phyloP scores from a whole-genome alignment of 2,113 vertebrate genomes.

The Chaetodon trifascialis region DNA sequence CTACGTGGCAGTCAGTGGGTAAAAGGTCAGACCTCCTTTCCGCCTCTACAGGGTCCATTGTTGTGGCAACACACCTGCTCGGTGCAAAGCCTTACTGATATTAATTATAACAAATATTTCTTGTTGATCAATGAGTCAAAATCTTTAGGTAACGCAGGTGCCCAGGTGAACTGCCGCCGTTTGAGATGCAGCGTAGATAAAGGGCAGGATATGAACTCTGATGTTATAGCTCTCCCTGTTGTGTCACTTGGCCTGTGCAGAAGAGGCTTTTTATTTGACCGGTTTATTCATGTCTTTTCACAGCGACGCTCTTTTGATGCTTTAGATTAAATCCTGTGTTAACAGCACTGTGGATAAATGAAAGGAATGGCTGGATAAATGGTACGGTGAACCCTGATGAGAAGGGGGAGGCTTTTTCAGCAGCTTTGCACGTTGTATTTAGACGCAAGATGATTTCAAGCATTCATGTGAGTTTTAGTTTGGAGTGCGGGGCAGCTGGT shows the following conservation, averaged over 20 bases:
- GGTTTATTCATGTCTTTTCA: slow-evolving; percentile 41
- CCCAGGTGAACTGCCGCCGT: background rate
- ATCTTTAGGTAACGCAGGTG: background rate
- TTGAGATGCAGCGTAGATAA: background rate
- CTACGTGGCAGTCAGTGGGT: slow-evolving; percentile 1
- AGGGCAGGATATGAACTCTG: background rate
- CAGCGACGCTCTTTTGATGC: slow-evolving; percentile 35
- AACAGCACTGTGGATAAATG: slow-evolving; percentile 28
- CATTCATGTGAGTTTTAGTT: background rate
- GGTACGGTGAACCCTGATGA: background rate
- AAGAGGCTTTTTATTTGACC: slow-evolving; percentile 16
- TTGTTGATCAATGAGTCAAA: background rate
- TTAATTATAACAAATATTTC: background rate
- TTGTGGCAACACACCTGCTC: background rate
- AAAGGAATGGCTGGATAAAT: slow-evolving; percentile 15
- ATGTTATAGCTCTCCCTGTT: background rate
- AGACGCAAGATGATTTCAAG: slow-evolving; percentile 3
- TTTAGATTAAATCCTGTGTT: slow-evolving; percentile 46
- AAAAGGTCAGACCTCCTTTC: slow-evolving; percentile 3
- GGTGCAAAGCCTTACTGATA: background rate
- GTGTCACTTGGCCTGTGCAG: background rate
- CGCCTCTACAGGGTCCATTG: rapidly evolving
- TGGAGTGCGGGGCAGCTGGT: background rate
- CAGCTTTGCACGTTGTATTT: slow-evolving; percentile 26
- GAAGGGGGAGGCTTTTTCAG: background rate